phyloP scores from a whole-genome alignment of 2,888 invertebrate species.

The Mesorhabditis belari region DNA sequence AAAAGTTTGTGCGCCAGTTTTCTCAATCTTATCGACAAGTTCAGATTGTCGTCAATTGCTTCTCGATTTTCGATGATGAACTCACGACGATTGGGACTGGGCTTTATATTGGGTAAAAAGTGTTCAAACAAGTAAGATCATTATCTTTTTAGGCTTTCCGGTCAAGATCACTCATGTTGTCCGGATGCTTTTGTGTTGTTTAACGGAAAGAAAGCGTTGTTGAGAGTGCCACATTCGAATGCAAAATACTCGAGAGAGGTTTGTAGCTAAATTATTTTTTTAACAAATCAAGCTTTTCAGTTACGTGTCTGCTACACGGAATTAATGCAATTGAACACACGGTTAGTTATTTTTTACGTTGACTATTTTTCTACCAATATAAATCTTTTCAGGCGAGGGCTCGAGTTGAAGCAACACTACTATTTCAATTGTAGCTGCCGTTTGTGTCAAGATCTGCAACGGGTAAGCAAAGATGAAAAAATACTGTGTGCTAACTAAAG shows the following conservation, averaged over 20 bases:
- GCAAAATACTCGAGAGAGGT: too few relatives aligned
- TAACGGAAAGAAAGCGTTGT: constrained; percentile 13
- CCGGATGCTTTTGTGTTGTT: constrained; percentile 20
- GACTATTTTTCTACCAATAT: too few relatives aligned
- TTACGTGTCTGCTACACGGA: too few relatives aligned
- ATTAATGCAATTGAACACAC: background rate
- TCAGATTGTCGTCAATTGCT: constrained; percentile 15
- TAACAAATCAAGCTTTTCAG: too few relatives aligned
- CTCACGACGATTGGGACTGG: constrained; percentile 12
- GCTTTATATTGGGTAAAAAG: constrained; percentile 16
- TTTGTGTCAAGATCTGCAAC: constrained; percentile 8
- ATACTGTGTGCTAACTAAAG: background rate
- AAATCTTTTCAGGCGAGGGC: too few relatives aligned
- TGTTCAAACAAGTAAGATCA: background rate
- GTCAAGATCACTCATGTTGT: constrained; percentile 17
- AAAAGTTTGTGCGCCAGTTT: constrained; percentile 2
- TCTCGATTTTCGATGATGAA: constrained; percentile 10
- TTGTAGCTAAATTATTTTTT: too few relatives aligned
- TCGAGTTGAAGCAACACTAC: constrained; percentile 12
- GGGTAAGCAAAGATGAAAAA: constrained; percentile 6
- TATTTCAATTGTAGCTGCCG: constrained; percentile 16
- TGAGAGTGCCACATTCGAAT: constrained; percentile 10
- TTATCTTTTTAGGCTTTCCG: constrained; percentile 11
- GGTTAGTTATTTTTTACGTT: constrained; percentile 6
- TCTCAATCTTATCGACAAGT: background rate